These are phyloP conservation scores for Phyllotreta striolata DNA, from an alignment of 2,888 invertebrate species.

Conservation along the genomic window DNA sequence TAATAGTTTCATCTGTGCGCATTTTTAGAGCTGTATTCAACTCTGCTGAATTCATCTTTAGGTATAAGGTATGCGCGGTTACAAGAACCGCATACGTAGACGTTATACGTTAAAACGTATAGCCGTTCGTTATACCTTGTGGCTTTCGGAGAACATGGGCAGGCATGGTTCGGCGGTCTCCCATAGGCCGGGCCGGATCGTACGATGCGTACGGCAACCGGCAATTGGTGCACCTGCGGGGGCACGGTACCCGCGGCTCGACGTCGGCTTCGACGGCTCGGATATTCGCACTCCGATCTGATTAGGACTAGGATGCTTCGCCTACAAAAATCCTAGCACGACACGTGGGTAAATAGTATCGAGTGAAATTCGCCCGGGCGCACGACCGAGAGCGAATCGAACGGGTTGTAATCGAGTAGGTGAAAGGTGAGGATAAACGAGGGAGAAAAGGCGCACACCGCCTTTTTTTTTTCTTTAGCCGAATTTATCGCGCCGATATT, in stretches of 20 bases:
- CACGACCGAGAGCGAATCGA: no score
- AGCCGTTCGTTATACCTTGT: background rate
- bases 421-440: no score
- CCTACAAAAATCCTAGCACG: conserved; percentile 11
- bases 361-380: conserved; percentile 1
- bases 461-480: no score
- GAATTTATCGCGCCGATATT: conserved; percentile 11
- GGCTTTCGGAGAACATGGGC: conserved; percentile 18
- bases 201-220: conserved; percentile 1
- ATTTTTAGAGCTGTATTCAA: no score
- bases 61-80: no score
- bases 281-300: no score
- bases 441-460: no score
- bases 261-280: background rate
- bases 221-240: conserved; percentile 20
- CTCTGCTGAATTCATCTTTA: no score
- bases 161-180: conserved; percentile 14
- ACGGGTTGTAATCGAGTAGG: background rate
- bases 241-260: conserved; percentile 18
- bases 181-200: conserved; percentile 11
- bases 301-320: conserved; percentile 6
- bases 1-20: no score
- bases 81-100: no score
- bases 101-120: background rate
- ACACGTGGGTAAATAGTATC: conserved; percentile 20